phyloP scores from a whole-genome alignment of 2,797 vertebrate species.

The Scleropages formosus region DNA sequence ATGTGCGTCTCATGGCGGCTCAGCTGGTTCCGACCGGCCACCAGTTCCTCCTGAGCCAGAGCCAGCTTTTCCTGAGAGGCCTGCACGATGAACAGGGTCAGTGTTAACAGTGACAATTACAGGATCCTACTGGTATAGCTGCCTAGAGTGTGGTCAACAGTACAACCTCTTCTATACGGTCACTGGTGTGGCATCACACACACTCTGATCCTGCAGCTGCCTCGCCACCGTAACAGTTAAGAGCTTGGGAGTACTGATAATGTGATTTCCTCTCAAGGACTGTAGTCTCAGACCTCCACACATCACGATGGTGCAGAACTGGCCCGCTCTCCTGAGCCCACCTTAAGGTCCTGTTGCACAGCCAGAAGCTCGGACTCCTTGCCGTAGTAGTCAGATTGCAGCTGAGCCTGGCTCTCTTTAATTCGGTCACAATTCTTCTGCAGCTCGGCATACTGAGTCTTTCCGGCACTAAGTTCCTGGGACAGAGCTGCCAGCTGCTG shows the following conservation, averaged over 20 bases:
- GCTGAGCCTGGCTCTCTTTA: conserved; percentile 68
- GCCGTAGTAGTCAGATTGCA: conserved; percentile 88
- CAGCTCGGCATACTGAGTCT: conserved; percentile 65
- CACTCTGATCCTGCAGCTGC: no score
- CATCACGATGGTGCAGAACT: not conserved
- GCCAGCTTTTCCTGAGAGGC: conserved; percentile 81
- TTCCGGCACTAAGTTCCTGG: conserved; percentile 75
- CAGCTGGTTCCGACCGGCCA: conserved; percentile 82
- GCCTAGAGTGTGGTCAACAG: no score
- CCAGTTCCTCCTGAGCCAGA: conserved; percentile 85
- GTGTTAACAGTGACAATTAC: not conserved
- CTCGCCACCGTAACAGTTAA: no score
- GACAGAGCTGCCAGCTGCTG: conserved; percentile 68
- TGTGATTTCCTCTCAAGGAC: no score
- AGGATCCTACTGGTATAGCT: not conserved
- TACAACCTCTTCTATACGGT: not conserved
- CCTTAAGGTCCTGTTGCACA: conserved; percentile 89
- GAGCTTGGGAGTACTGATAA: no score
- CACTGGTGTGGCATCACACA: not conserved
- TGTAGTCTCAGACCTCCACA: no score
- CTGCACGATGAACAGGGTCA: conserved; percentile 56
- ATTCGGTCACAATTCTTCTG: conserved; percentile 70
- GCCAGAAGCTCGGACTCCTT: conserved; percentile 93
- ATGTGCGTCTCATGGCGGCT: conserved; percentile 75
- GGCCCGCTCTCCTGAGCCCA: conserved; percentile 47